These are phyloP conservation scores for Vidua chalybeata DNA, from an alignment of 2,113 vertebrate species.

Conservation along the genomic window DNA sequence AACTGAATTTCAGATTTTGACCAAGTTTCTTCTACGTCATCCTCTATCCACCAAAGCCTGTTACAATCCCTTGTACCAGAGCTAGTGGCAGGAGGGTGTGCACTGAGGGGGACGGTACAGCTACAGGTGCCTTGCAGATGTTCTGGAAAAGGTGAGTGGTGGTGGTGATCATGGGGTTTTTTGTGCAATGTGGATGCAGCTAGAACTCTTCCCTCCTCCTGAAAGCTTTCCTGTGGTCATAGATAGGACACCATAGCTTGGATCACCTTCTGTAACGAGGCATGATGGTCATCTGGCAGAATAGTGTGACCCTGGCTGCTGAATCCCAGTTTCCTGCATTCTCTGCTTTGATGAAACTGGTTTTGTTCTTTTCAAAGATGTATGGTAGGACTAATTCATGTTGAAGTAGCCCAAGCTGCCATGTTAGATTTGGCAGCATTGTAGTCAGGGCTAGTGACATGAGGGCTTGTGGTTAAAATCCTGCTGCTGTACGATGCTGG, in stretches of 20 bases:
- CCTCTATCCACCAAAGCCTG: neutral
- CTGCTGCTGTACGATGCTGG: neutral
- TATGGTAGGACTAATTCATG: neutral
- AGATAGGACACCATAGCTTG: neutral
- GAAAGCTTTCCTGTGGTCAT: neutral
- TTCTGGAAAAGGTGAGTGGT: neutral
- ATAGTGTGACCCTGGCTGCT: accelerated
- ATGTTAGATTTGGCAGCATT: neutral
- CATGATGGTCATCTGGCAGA: neutral
- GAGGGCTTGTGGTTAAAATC: neutral
- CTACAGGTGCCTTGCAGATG: neutral
- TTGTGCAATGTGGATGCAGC: neutral
- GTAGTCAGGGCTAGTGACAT: neutral
- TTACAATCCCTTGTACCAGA: accelerated
- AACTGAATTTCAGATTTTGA: neutral
- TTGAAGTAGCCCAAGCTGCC: neutral
- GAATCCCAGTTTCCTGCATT: neutral
- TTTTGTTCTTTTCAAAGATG: neutral
- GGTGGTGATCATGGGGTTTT: neutral
- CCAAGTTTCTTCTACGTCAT: neutral
- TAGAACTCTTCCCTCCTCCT: neutral
- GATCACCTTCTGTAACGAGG: neutral
- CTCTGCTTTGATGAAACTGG: neutral
- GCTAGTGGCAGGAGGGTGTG: neutral
- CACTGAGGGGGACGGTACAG: neutral